Evolutionary conservation across 1,140 invertebrate genomes (phyloP).

Genomic region (Bilobella aurantiaca): DNA sequence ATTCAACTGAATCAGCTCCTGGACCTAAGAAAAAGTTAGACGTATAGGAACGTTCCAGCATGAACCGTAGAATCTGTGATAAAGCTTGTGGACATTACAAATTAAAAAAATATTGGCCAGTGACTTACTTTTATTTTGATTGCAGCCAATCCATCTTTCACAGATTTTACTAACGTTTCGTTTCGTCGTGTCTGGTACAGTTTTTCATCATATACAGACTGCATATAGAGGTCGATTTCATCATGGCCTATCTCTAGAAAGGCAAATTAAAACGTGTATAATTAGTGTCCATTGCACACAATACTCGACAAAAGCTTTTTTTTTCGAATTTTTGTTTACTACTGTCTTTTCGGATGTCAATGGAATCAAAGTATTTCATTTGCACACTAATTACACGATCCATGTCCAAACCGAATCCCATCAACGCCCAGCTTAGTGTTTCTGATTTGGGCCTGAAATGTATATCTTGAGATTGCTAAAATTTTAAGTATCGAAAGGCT

Average conservation of each 20-base stretch:
- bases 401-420: slow-evolving; percentile 14
- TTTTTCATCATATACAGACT: not conserved
- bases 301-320: not conserved
- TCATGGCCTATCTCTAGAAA: slow-evolving; percentile 3
- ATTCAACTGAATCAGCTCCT: slow-evolving; percentile 21
- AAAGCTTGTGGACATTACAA: too few relatives aligned
- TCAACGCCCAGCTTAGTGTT: slow-evolving; percentile 5
- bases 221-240: not conserved
- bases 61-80: too few relatives aligned
- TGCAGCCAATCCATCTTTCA: slow-evolving; percentile 11
- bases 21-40: slow-evolving; percentile 13
- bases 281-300: too few relatives aligned
- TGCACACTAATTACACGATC: not conserved
- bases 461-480: not conserved
- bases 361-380: slow-evolving; percentile 8
- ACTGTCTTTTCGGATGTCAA: not conserved
- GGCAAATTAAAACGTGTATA: too few relatives aligned
- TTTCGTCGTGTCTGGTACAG: slow-evolving; percentile 8
- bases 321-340: not conserved
- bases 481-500: not conserved
- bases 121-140: slow-evolving; percentile 6
- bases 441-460: not conserved
- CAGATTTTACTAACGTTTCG: not conserved
- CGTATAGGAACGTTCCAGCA: too few relatives aligned
- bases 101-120: not conserved